Evolutionary conservation across 92 coral and sea anemone genomes (phyloP).

Genomic region (Nematostella vectensis): DNA sequence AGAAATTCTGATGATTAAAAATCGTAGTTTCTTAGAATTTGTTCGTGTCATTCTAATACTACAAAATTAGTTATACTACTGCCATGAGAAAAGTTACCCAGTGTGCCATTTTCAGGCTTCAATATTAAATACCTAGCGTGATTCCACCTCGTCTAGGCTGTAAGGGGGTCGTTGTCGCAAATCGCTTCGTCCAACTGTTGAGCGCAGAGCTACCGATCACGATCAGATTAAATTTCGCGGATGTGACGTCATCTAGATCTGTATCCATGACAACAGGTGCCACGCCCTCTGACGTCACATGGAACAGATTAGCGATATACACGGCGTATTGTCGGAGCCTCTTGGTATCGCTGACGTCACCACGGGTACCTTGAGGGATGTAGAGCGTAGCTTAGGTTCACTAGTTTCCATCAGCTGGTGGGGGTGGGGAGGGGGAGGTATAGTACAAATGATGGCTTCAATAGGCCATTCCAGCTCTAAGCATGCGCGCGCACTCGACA

Average conservation of each 20-base stretch:
- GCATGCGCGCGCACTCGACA: no score
- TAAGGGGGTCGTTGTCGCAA: conserved; percentile 1
- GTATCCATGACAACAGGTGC: conserved; percentile 61
- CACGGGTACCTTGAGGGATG: conserved; percentile 31
- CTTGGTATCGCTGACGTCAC: conserved; percentile 11
- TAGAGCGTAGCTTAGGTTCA: neutral
- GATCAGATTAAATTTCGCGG: conserved; percentile 68
- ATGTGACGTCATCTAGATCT: conserved; percentile 49
- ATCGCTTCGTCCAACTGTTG: conserved; percentile 53
- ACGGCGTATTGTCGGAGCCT: conserved; percentile 64
- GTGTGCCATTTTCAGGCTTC: no score
- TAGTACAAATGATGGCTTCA: no score
- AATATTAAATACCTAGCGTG: no score
- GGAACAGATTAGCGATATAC: conserved; percentile 84
- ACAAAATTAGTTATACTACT: no score
- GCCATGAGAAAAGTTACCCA: no score
- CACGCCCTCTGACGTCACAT: conserved; percentile 76
- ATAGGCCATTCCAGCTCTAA: no score
- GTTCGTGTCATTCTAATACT: no score
- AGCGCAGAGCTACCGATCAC: conserved; percentile 70
- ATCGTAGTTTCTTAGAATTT: no score
- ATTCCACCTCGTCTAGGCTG: no score
- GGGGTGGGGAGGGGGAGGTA: neutral
- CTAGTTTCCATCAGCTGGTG: neutral
- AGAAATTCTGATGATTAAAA: no score